These are phyloP conservation scores for Hetaerina titia DNA, from an alignment of 2,888 invertebrate genomes.

Conservation along the genomic window DNA sequence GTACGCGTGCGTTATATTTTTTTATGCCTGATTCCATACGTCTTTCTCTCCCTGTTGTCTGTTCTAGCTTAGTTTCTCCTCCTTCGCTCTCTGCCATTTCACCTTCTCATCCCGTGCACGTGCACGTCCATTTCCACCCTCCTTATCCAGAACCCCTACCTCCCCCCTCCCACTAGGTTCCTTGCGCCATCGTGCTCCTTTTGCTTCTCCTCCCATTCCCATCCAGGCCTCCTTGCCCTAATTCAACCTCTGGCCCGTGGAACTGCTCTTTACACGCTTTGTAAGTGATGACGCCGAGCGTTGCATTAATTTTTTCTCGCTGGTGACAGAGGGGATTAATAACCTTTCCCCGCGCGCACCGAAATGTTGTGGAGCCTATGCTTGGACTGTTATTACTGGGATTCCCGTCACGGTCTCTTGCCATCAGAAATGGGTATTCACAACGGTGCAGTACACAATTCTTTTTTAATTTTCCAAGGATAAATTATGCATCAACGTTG, in stretches of 20 bases:
- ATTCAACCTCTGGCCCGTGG: conserved; percentile 19
- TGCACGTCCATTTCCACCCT: not conserved
- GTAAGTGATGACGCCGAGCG: not conserved
- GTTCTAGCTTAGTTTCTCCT: not conserved
- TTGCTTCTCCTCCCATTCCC: not conserved
- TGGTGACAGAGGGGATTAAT: not conserved
- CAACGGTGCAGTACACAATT: not conserved
- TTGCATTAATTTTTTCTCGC: conserved; percentile 6
- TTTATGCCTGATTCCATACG: not conserved
- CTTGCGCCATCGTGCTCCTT: not conserved
- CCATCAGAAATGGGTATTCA: not conserved
- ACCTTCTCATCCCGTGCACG: not conserved
- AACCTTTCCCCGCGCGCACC: not conserved
- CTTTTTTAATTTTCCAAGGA: not conserved
- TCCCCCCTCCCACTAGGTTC: not conserved
- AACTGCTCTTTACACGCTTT: not conserved
- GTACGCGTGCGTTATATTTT: not conserved
- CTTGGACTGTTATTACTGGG: not conserved
- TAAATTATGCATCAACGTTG: not conserved
- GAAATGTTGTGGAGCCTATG: not conserved
- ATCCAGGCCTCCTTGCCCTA: not conserved
- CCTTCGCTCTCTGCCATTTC: not conserved
- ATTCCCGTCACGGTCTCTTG: not conserved
- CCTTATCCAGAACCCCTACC: not conserved
- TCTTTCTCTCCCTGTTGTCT: not conserved